phyloP scores from a whole-genome alignment of 2,888 invertebrate genomes.

The Arctia plantaginis region DNA sequence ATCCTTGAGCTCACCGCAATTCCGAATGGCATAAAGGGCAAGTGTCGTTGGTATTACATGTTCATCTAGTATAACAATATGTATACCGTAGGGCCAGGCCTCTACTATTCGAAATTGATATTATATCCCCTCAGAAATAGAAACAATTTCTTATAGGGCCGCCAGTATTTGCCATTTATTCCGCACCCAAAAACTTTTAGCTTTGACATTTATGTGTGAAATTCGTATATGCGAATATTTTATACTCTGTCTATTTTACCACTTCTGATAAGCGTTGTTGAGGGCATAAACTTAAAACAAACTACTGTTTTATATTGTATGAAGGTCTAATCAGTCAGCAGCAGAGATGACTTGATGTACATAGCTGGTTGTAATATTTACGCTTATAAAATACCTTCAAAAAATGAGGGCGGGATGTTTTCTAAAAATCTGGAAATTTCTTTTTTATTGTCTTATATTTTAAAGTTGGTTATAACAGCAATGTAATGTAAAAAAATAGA shows the following conservation, averaged over 20 bases:
- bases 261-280: slow-evolving; percentile 29
- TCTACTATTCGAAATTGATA: slow-evolving; percentile 33
- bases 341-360: neutral
- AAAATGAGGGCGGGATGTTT: neutral
- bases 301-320: slow-evolving; percentile 24
- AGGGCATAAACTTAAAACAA: slow-evolving; percentile 20
- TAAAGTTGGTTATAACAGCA: neutral
- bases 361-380: neutral
- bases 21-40: slow-evolving; percentile 30
- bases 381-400: neutral
- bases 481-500: neutral
- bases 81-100: slow-evolving; percentile 13
- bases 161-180: slow-evolving; percentile 22
- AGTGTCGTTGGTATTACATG: slow-evolving; percentile 30
- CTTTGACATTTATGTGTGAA: slow-evolving; percentile 17
- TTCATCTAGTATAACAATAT: slow-evolving; percentile 23
- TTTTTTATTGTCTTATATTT: neutral
- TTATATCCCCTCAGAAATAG: slow-evolving; percentile 26
- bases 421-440: neutral
- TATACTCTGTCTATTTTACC: slow-evolving; percentile 28
- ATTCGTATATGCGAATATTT: slow-evolving; percentile 29
- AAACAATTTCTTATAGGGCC: slow-evolving; percentile 32
- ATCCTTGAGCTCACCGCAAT: slow-evolving; percentile 42
- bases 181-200: slow-evolving; percentile 10
- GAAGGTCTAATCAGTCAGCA: slow-evolving; percentile 8